Conservation (phyloP, 64 coral and sea anemone genomes). For the Pocillopora damicornis region DNA sequence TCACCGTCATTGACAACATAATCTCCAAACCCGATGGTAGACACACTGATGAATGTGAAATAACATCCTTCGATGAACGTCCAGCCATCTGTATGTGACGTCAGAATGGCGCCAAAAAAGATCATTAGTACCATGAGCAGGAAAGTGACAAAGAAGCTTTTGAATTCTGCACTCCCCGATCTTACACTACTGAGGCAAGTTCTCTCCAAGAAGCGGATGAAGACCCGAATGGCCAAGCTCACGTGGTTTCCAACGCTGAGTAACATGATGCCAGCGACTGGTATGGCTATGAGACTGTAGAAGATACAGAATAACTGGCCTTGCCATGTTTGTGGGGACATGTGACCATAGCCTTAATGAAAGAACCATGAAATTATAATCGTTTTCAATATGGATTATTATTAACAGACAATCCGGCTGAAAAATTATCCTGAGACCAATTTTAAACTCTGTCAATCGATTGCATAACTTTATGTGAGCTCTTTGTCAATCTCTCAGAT, state of each 20-base stretch:
- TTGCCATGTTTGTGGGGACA: slow-evolving; percentile 84
- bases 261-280: slow-evolving; percentile 87
- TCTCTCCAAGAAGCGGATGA: slow-evolving; percentile 72
- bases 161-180: slow-evolving; percentile 48
- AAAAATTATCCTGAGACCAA: too few relatives aligned
- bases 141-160: slow-evolving; percentile 73
- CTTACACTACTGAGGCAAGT: slow-evolving; percentile 52
- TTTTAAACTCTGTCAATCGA: too few relatives aligned
- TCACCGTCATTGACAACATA: slow-evolving; percentile 89
- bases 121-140: slow-evolving; percentile 87
- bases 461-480: too few relatives aligned
- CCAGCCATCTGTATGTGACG: slow-evolving; percentile 87
- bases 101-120: slow-evolving; percentile 83
- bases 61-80: slow-evolving; percentile 85
- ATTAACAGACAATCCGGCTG: too few relatives aligned
- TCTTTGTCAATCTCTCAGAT: too few relatives aligned
- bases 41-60: slow-evolving; percentile 88
- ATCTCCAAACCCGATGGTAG: slow-evolving; percentile 97
- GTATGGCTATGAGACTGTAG: slow-evolving; percentile 83
- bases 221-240: slow-evolving; percentile 57
- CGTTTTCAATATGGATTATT: too few relatives aligned
- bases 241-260: slow-evolving; percentile 85
- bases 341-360: slow-evolving; percentile 82
- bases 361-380: background rate
- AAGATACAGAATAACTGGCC: slow-evolving; percentile 96